Conservation (phyloP, 2,797 vertebrate genomes). For the Labroides dimidiatus region DNA sequence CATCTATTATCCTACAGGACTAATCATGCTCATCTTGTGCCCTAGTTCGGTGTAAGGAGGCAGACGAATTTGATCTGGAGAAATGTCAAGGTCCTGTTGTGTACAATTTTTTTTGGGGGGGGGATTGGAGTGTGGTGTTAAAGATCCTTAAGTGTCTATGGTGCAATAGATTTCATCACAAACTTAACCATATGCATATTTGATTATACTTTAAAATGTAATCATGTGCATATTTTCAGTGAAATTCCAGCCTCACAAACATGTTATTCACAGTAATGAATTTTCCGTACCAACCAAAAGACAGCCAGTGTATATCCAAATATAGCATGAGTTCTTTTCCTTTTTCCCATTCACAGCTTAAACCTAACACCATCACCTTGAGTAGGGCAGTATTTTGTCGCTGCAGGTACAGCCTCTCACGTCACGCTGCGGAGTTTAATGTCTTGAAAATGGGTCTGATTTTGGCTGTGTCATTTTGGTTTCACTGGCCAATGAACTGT, state of each 20-base stretch:
- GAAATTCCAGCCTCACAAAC: not conserved
- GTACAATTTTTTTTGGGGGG: conserved; percentile 62
- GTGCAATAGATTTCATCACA: conserved; percentile 8
- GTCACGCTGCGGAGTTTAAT: conserved; percentile 43
- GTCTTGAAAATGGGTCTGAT: conserved; percentile 50
- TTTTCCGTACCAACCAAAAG: not conserved
- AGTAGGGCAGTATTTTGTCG: conserved; percentile 25
- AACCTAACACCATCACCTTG: conserved; percentile 14
- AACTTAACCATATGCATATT: not conserved
- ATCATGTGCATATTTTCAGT: not conserved
- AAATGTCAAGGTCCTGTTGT: conserved; percentile 79
- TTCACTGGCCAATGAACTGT: conserved; percentile 61
- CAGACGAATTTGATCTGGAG: conserved; percentile 61
- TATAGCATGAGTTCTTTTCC: not conserved
- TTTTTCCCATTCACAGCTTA: conserved; percentile 1
- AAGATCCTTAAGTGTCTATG: conserved; percentile 24
- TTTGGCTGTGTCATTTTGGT: conserved; percentile 51
- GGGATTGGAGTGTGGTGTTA: conserved; percentile 48
- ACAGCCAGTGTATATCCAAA: not conserved
- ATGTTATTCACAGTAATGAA: not conserved
- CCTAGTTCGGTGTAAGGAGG: conserved; percentile 68
- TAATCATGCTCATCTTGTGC: conserved; percentile 75
- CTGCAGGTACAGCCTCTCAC: conserved; percentile 32
- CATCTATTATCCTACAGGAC: conserved; percentile 78
- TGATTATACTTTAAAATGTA: conserved; percentile 1